Conservation (phyloP, 2,888 invertebrate species). For the Tyria jacobaeae region DNA sequence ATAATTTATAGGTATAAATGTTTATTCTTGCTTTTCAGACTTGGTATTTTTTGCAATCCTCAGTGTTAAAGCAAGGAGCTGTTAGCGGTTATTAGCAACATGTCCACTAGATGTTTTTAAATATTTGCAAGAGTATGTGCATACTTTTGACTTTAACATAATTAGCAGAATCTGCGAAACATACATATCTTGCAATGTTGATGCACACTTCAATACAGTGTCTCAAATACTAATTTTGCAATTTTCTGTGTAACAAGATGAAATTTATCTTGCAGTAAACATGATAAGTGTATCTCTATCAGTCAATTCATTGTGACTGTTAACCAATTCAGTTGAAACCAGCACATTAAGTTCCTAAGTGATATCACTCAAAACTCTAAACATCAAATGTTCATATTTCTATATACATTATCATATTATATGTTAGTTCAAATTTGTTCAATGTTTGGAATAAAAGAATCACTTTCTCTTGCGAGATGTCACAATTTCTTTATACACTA, state of each 20-base stretch:
- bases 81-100: conserved; percentile 26
- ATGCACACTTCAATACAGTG: conserved; percentile 18
- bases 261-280: conserved; percentile 20
- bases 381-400: conserved; percentile 51
- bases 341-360: conserved; percentile 52
- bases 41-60: conserved; percentile 25
- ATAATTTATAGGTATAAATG: conserved; percentile 21
- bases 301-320: conserved; percentile 44
- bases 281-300: conserved; percentile 28
- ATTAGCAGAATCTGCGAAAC: conserved; percentile 24
- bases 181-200: conserved; percentile 25
- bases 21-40: conserved; percentile 28
- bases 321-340: conserved; percentile 46
- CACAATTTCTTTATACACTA: conserved; percentile 63
- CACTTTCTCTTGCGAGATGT: conserved; percentile 69
- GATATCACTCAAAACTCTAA: conserved; percentile 56
- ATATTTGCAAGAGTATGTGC: conserved; percentile 25
- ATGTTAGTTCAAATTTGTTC: conserved; percentile 72
- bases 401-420: conserved; percentile 60
- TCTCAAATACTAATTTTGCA: conserved; percentile 26
- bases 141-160: conserved; percentile 25
- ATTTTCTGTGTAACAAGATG: conserved; percentile 34
- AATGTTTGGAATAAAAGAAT: conserved; percentile 78
- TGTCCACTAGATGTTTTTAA: conserved; percentile 18
- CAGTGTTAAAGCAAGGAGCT: conserved; percentile 19